Evolutionary conservation across 2,888 invertebrate species (phyloP).

Genomic region (Sarcophaga variegata): DNA sequence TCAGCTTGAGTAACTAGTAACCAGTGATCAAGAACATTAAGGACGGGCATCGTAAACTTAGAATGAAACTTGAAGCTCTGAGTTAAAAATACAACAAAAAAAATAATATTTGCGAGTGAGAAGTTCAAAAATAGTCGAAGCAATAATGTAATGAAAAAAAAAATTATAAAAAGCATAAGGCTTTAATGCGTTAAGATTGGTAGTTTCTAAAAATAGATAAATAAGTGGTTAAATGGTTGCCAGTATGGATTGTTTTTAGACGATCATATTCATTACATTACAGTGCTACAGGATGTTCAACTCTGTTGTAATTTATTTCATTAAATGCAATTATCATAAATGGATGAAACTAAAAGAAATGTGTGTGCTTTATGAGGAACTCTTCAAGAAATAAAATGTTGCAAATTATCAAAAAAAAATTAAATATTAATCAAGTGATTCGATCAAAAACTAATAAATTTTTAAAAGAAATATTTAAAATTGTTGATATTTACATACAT

Average conservation of each 20-base stretch:
- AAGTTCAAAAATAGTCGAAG: neutral
- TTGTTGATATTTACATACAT: too few relatives aligned
- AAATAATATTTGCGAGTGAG: neutral
- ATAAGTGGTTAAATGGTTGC: constrained; percentile 40
- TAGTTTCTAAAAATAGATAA: constrained; percentile 59
- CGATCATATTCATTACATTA: constrained; percentile 11
- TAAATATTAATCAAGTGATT: neutral
- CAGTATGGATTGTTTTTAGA: constrained; percentile 13
- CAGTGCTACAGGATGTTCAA: constrained; percentile 2
- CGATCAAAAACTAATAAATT: too few relatives aligned
- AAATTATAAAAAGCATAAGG: constrained; percentile 3
- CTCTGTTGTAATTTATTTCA: constrained; percentile 43
- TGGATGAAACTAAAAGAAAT: neutral
- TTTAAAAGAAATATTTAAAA: too few relatives aligned
- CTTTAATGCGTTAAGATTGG: constrained; percentile 38
- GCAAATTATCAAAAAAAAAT: neutral
- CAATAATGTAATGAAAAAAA: neutral
- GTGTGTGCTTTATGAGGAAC: too few relatives aligned
- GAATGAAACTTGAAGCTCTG: constrained; percentile 57
- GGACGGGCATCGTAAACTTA: constrained; percentile 42
- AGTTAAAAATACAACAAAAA: constrained; percentile 14
- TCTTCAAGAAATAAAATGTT: neutral
- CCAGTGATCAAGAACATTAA: constrained; percentile 43
- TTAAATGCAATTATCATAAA: constrained; percentile 47
- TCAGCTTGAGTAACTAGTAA: constrained; percentile 1